Evolutionary conservation across 2,888 invertebrate species (phyloP), one percentile per base, ranked within the genome.

Genomic region (Podotricha telesiphe): DNA sequence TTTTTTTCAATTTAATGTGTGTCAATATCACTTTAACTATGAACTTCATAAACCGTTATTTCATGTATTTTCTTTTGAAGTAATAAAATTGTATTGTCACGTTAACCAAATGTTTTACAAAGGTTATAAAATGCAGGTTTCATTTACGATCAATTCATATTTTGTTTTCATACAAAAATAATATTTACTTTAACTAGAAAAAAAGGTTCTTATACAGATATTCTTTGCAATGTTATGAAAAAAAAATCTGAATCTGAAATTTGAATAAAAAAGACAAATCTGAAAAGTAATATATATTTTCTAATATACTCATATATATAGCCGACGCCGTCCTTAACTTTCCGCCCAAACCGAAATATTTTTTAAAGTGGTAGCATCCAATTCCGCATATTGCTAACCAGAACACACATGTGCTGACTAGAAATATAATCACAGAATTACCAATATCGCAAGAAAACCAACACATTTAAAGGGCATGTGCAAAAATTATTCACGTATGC

Each of bases 401-500:
- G 7, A 42, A 11, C 42, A 37, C 42, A 37, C 8, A 8, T 37
- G 6, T 37, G 1, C 42, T 42, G 13, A 42, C 11, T 3, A 42
- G 1, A 42, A 42, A 42, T 13, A 3, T 13, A 42, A 42, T 37
- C 37, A 37, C 37, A 1, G 7, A 20, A 13, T 11, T 50, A 20
- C 20, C 10, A 11, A 17, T 17, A 42, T 28, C 19, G 28, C 4
- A 0, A 11, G 28, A 58, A 22, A 15, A 40, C 1, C 2, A 28
- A 64, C 0, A 15, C 8, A n/a, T 11, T 50, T 8, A 15, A 67
- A 19, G 59, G 56, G 65, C 53, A 62, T 47, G 51, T 22, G 40
- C 48, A 67, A 56, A 69, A 61, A 50, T 17, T 22, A 11, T 40
- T 28, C 48, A 51, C 72, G 58, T 74, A 62, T 50, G n/a, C 67